A percentile compares a stretch with the other conserved stretches of the same genome.
Conservation (phyloP, 1,140 invertebrate genomes). For the Rhopalosiphum padi region DNA sequence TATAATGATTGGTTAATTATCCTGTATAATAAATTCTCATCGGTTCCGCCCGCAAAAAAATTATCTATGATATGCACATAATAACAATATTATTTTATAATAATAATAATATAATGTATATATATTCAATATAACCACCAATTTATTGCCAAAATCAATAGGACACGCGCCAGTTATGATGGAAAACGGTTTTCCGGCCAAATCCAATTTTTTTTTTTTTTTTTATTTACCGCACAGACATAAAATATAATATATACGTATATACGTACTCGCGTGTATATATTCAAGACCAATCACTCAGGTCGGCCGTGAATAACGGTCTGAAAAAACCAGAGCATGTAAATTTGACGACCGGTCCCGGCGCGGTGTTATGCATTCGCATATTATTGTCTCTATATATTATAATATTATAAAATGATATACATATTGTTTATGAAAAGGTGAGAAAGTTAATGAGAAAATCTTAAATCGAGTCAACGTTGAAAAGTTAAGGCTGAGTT, state of each 20-base stretch:
- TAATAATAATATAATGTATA: background rate
- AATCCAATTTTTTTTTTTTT: background rate
- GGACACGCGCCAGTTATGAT: constrained; percentile 43
- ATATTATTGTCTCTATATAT: background rate
- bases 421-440: background rate
- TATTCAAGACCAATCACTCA: background rate
- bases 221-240: background rate
- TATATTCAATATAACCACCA: background rate
- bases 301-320: constrained; percentile 15
- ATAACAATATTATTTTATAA: background rate
- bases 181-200: constrained; percentile 14
- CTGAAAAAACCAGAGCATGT: constrained; percentile 21
- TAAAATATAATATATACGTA: background rate
- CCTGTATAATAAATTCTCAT: background rate
- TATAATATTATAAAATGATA: too few species aligned
- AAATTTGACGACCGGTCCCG: background rate
- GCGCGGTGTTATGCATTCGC: background rate
- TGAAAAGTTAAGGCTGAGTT: background rate
- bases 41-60: background rate
- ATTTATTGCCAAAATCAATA: background rate
- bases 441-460: background rate
- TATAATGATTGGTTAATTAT: background rate
- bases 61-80: background rate
- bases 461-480: background rate
- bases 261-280: background rate